A percentile compares a stretch with the other conserved stretches of the same genome.
Evolutionary conservation across 2,797 vertebrate species (phyloP).

Genomic region (Pseudochirops corinnae): DNA sequence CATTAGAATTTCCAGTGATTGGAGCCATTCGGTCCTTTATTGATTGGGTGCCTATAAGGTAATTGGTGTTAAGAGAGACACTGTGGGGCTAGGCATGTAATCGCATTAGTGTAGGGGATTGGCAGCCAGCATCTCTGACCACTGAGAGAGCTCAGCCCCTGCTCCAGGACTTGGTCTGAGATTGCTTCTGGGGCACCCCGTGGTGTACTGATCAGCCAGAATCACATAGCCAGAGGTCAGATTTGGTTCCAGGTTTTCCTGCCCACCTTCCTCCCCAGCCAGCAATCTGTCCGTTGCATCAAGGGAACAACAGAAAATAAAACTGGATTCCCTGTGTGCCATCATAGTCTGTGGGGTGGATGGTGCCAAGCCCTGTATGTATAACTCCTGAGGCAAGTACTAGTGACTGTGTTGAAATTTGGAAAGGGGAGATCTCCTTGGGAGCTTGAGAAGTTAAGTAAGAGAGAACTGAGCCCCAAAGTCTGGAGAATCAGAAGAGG

Average conservation of each 20-base stretch:
- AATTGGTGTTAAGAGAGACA: background rate
- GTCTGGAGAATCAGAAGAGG: background rate
- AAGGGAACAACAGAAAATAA: background rate
- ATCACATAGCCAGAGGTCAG: background rate
- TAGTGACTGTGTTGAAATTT: background rate
- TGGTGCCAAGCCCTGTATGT: background rate
- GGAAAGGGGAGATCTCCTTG: background rate
- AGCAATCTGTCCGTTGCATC: background rate
- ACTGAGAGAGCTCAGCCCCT: background rate
- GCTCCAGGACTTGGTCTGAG: background rate
- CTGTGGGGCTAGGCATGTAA: no score
- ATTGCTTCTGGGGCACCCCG: background rate
- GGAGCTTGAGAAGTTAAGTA: background rate
- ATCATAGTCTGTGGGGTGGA: background rate
- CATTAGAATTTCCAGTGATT: background rate
- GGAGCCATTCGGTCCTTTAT: no score
- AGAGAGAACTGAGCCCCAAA: background rate
- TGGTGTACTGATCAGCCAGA: background rate
- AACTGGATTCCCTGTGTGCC: background rate
- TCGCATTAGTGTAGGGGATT: background rate
- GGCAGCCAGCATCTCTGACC: background rate
- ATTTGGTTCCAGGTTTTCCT: background rate
- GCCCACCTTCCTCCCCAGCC: background rate
- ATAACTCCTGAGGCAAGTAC: background rate
- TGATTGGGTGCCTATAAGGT: background rate